Conservation (phyloP, 2,113 vertebrate genomes). For the Notothenia coriiceps region DNA sequence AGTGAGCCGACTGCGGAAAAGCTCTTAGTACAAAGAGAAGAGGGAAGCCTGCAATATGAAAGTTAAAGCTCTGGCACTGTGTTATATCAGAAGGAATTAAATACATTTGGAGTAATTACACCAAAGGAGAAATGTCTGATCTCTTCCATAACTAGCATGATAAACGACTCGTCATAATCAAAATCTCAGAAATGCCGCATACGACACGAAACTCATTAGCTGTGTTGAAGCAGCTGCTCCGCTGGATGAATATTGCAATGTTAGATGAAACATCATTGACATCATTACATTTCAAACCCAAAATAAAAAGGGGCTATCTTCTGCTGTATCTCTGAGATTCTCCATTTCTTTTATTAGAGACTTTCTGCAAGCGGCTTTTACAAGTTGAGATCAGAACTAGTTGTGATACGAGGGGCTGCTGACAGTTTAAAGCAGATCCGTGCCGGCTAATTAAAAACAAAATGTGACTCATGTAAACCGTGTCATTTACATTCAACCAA, state of each 20-base stretch:
- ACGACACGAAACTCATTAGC: conserved; percentile 70
- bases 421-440: conserved; percentile 58
- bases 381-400: conserved; percentile 36
- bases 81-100: conserved; percentile 39
- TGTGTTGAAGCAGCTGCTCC: conserved; percentile 64
- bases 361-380: conserved; percentile 41
- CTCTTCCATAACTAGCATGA: conserved; percentile 58
- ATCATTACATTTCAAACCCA: conserved; percentile 51
- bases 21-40: too few species aligned
- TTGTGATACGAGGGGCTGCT: conserved; percentile 36
- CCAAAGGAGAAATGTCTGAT: conserved; percentile 33
- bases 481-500: conserved; percentile 61
- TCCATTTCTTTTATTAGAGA: conserved; percentile 22
- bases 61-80: conserved; percentile 25
- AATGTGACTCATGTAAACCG: conserved; percentile 62
- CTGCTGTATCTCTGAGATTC: conserved; percentile 35
- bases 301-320: conserved; percentile 40
- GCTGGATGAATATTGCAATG: conserved; percentile 52
- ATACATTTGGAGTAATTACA: conserved; percentile 56
- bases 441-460: conserved; percentile 55
- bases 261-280: conserved; percentile 67
- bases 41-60: neutral
- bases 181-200: conserved; percentile 67
- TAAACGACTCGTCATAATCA: conserved; percentile 64
- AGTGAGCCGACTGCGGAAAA: neutral